Evolutionary conservation across 23 tunicate species (phyloP), one percentile per base, ranked within the genome.

Genomic region (Trididemnum miniatum): DNA sequence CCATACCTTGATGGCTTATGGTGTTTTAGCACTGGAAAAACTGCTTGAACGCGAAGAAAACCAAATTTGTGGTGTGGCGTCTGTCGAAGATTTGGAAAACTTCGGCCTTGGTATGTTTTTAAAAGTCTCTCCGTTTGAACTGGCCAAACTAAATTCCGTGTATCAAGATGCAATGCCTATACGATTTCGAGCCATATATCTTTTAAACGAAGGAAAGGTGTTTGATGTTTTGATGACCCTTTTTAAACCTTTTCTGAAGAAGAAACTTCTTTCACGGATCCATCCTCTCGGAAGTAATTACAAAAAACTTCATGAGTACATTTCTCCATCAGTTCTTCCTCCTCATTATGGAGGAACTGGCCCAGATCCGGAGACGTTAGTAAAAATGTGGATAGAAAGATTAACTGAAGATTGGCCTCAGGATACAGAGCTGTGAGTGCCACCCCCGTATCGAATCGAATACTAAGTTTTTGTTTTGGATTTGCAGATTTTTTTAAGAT

Each of bases 141-240:
- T 92, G 73, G 69, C 80, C 51, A 83, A 57, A 49, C 76, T 92
- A 89, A 86, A 69, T 33, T n/a, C 59, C 20, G 54, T 83, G 3
- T 91, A 71, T 69, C 91, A 91, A 71, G 97, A 92, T 44, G 92
- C 92, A 34, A 92, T 92, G 97, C 97, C 97, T 1, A 35, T 92
- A 12, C 74, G 97, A 27, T 83, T 77, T 64, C 87, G 78, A 50
- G 81, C 88, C 1, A 51, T 80, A 34, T 84, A 92, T 38, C 15
- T 92, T 9, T 23, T 92, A 4, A 87, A 92, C 71, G 97, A 92
- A 51, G 88, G 89, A 20, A 83, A 22, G 37, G 59, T 92, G 0
- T 77, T 31, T 5, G 91, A 87, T 38, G 77, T 79, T 29, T 0
- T 92, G 0, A 75, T 86, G 78, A 54, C 77, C 2, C 35, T 92